These are phyloP conservation scores for Labeo calbasu DNA, from an alignment of 2,797 vertebrate species.

Conservation along the genomic window DNA sequence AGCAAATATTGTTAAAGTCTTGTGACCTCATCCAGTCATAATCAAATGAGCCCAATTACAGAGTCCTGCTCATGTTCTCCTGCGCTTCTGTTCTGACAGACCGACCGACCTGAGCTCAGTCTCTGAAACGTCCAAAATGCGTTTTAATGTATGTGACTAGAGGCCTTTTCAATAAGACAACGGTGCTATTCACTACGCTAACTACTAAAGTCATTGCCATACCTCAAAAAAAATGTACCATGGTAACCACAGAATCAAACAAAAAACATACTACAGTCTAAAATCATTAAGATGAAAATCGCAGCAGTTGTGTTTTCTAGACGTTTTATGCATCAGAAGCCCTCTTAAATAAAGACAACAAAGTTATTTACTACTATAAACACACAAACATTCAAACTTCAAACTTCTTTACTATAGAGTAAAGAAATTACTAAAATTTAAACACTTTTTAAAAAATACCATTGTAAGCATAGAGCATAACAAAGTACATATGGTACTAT, in stretches of 20 bases:
- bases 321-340: neutral
- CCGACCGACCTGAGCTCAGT: neutral
- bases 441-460: too few relatives aligned
- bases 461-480: neutral
- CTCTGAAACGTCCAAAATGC: neutral
- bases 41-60: conserved; percentile 28
- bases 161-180: neutral
- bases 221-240: neutral
- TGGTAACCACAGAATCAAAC: neutral
- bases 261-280: neutral
- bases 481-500: neutral
- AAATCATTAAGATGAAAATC: neutral
- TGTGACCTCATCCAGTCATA: conserved; percentile 21
- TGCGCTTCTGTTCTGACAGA: conserved; percentile 7
- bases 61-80: conserved; percentile 16
- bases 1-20: conserved; percentile 24
- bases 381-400: neutral
- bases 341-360: neutral
- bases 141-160: neutral
- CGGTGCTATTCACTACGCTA: neutral
- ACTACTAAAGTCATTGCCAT: neutral
- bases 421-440: neutral
- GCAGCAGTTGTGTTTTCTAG: neutral
- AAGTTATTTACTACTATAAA: neutral
- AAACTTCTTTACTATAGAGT: too few relatives aligned